Base-by-base conservation (phyloP, 2,888 invertebrate species). In the Ochropleura leucogaster region DNA sequence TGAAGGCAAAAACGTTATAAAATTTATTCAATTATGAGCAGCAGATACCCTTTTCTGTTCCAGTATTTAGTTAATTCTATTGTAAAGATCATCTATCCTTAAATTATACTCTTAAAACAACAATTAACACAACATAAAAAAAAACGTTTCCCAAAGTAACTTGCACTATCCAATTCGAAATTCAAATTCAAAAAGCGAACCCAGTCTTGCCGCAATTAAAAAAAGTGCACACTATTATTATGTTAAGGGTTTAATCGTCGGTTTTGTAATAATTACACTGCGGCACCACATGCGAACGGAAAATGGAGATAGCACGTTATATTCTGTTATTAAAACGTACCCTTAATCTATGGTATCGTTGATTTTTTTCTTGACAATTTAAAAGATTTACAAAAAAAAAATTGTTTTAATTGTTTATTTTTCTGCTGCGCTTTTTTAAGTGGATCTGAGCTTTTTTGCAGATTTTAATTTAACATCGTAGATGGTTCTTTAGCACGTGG, bases 201-300 rank as follows among this genome's bases (percentile, higher is more conserved):
- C 74, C 75, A 40, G 77, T 80, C 83, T 85, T 92, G 90, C 89
- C 83, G 86, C 91, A 92, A 93, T 94, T 94, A 93, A 92, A 93
- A 30, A 92, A 91, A 87, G 88, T 90, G 91, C 90, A 93, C 89
- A 88, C 91, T 94, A 91, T 94, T 87, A 94, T 94, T 94, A 92
- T 89, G 87, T 79, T 81, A 89, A 89, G 88, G 86, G 89, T 90
- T 90, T 91, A 91, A 92, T 91, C 86, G 89, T 83, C 77, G 87
- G 89, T 84, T 89, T 88, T 86, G 84, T 75, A 63, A 89, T 94
- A 92, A 94, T 94, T 92, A 93, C 89, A 68, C 75, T 81, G 83
- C 51, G 47, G 59, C 67, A 73, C 49, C 77, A 87, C 88, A 86
- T 83, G 85, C 78, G 77, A 79, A 87, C 71, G 80, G 85, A 85